A percentile compares a stretch with the other conserved stretches of the same genome.
Evolutionary conservation across 2,888 invertebrate species (phyloP).

Genomic region (Rhingia campestris): DNA sequence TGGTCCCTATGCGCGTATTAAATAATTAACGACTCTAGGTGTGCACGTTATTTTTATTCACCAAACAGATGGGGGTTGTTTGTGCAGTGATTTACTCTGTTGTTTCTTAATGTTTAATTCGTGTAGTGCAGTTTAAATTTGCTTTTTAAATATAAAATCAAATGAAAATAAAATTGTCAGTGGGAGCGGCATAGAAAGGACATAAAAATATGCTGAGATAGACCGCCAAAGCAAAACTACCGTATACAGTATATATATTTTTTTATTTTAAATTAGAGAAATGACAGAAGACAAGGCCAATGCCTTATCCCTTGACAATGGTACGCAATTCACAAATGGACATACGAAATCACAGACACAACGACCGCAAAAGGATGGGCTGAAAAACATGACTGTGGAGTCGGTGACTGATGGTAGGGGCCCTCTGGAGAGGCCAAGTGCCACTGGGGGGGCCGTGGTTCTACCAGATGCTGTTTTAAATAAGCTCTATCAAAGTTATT

Average conservation of each 20-base stretch:
- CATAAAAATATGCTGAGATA: constrained; percentile 29
- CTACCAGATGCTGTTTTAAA: constrained; percentile 86
- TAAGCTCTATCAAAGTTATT: constrained; percentile 88
- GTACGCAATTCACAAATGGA: constrained; percentile 65
- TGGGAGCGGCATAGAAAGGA: background rate
- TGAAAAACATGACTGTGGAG: constrained; percentile 41
- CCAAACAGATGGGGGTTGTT: constrained; percentile 11
- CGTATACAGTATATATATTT: too few relatives aligned
- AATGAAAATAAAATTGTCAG: background rate
- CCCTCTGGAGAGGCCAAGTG: constrained; percentile 44
- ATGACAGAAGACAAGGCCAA: constrained; percentile 62
- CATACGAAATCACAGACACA: constrained; percentile 56
- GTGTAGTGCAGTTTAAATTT: background rate
- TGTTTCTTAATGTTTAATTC: background rate
- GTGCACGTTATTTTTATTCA: constrained; percentile 4
- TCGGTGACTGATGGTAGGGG: constrained; percentile 20
- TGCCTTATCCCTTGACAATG: constrained; percentile 46
- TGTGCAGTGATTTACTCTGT: constrained; percentile 18
- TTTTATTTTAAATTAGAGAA: constrained; percentile 33
- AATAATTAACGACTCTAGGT: constrained; percentile 27
- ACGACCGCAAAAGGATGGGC: constrained; percentile 30
- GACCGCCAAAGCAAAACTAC: background rate
- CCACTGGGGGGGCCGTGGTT: constrained; percentile 78
- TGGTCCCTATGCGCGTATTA: constrained; percentile 26
- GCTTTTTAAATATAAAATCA: constrained; percentile 2